Base-by-base conservation (phyloP, 2,888 invertebrate genomes). In the Macrophya alboannulata region DNA sequence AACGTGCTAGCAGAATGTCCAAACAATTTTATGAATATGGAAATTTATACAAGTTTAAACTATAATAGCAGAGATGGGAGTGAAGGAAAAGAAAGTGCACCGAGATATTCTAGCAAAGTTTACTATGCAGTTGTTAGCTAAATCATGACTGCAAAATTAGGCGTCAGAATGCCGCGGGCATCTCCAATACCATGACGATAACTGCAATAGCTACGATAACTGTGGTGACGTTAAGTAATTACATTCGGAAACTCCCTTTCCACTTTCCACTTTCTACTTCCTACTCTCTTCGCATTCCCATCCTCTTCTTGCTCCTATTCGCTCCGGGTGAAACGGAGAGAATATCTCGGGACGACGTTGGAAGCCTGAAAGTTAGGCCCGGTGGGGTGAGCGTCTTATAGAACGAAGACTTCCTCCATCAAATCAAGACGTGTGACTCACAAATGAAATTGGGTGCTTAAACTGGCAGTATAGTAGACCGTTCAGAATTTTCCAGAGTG, bases 221-320 rank as follows among this genome's bases (percentile, higher is more conserved):
- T 83, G 83, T 83, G 83, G 83, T 83, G 83, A 83, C 83, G 71
- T 68, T 83, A 83, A 83, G 83, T 83, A 83, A 83, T 83, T 83
- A 71, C 83, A 83, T 83, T 83, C 83, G 83, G 83, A 83, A 83
- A 83, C 68, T 83, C 71, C 68, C 81, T 31, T 45, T 51, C 21
- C 76, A 15, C 77, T 43, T 77, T 31, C 55, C 15, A 15, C 31
- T 31, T 45, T 51, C 21, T 51, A 25, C 77, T 43, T 77, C 37
- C 55, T 17, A 15, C 71, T 17, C 43, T 68, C 83, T 48, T 48
- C 83, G 37, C 31, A 68, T 21, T 62, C 62, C 55, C 77, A 51
- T 51, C 77, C 43, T 48, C 68, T 15, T 21, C 17, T 15, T 62
- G 12, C 37, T 79, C 15, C 37, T 55, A 12, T 48, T 48, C 37